Conservation (phyloP, 2,888 invertebrate species). For the Tanypteryx hageni region DNA sequence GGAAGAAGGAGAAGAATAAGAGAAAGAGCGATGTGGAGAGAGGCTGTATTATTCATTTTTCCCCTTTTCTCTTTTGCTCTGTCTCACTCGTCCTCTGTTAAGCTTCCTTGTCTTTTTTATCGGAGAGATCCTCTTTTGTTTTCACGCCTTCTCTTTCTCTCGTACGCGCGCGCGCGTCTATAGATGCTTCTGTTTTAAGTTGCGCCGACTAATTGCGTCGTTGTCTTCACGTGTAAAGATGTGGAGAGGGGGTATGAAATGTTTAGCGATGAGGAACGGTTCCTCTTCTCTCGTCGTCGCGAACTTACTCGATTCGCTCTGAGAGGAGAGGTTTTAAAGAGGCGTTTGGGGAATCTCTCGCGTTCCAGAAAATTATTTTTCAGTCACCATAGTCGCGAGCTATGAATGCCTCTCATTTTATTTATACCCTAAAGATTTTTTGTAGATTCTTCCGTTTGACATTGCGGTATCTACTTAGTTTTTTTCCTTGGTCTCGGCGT, state of each 20-base stretch:
- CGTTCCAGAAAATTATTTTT: too few relatives aligned
- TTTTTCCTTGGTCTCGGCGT: too few relatives aligned
- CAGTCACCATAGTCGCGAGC: too few relatives aligned
- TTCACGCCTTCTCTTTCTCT: constrained; percentile 29
- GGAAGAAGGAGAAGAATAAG: not conserved
- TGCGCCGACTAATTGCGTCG: constrained; percentile 53
- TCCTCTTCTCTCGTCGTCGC: not conserved
- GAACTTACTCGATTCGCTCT: not conserved
- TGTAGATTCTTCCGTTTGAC: too few relatives aligned
- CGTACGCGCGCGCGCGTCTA: not conserved
- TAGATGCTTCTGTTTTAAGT: constrained; percentile 39
- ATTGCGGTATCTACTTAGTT: too few relatives aligned
- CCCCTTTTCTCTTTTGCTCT: not conserved
- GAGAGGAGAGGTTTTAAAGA: not conserved
- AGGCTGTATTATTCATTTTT: constrained; percentile 56
- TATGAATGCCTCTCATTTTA: too few relatives aligned
- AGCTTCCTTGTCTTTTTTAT: not conserved
- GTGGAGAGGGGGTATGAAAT: not conserved
- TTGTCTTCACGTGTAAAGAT: constrained; percentile 3
- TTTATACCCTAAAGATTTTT: too few relatives aligned
- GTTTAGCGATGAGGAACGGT: not conserved
- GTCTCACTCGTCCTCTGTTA: not conserved
- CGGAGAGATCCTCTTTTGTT: constrained; percentile 52
- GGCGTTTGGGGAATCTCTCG: too few relatives aligned
- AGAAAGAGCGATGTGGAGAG: too few relatives aligned